Percentiles rank a stretch among this genome's conserved stretches.
Evolutionary conservation across 2,888 invertebrate genomes (phyloP).

Genomic region (Calameuta filiformis): DNA sequence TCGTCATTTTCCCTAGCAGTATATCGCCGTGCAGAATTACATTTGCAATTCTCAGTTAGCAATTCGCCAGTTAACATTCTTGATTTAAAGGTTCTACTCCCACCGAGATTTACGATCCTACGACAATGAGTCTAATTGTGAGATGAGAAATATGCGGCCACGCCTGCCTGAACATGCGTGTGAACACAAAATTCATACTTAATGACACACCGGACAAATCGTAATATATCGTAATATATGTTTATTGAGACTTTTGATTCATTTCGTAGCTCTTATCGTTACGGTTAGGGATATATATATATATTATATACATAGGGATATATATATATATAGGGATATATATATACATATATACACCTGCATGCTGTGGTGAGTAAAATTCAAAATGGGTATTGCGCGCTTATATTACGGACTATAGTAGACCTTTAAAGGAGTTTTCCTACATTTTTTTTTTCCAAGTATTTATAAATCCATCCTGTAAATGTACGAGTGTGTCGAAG

Average conservation of each 20-base stretch:
- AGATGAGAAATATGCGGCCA: slow-evolving; percentile 33
- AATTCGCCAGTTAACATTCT: not conserved
- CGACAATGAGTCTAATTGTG: slow-evolving; percentile 38
- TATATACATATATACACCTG: no score
- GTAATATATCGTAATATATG: slow-evolving; percentile 38
- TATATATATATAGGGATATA: no score
- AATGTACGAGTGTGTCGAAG: not conserved
- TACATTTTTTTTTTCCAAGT: not conserved
- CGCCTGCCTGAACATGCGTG: slow-evolving; percentile 32
- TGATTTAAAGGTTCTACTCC: not conserved
- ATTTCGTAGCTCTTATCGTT: not conserved
- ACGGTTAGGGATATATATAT: not conserved
- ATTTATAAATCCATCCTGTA: not conserved
- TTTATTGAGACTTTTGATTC: slow-evolving; percentile 2
- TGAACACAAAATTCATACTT: slow-evolving; percentile 32
- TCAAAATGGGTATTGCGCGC: not conserved
- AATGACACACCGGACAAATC: slow-evolving; percentile 37
- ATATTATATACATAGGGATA: no score
- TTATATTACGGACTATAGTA: not conserved
- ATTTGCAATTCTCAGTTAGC: not conserved
- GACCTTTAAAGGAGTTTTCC: not conserved
- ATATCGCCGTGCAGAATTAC: not conserved
- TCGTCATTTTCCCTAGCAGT: not conserved
- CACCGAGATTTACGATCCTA: slow-evolving; percentile 27
- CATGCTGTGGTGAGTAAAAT: not conserved